Evolutionary conservation across 2,113 vertebrate species (phyloP).

Genomic region (Scolopax mira): DNA sequence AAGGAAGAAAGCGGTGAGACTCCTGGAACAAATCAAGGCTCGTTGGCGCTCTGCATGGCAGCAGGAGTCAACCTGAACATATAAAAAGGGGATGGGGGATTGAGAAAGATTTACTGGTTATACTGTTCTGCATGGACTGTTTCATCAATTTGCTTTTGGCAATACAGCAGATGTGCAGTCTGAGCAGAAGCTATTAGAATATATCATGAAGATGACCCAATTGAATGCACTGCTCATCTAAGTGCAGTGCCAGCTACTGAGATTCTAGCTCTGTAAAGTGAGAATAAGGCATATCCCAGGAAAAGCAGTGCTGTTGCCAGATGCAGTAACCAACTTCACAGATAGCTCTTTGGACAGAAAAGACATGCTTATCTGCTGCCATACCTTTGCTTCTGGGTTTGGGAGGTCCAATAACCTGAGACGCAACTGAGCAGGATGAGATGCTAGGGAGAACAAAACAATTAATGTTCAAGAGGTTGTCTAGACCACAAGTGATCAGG

Average conservation of each 20-base stretch:
- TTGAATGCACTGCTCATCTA: neutral
- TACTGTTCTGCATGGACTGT: neutral
- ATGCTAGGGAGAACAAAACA: neutral
- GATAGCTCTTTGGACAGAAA: neutral
- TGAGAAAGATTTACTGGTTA: neutral
- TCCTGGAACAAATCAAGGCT: neutral
- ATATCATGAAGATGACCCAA: neutral
- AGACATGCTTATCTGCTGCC: neutral
- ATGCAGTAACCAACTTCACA: neutral
- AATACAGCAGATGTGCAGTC: neutral
- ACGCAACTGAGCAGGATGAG: neutral
- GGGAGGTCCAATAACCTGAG: neutral
- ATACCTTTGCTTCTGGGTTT: neutral
- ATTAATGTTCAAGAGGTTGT: neutral
- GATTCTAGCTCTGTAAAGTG: neutral
- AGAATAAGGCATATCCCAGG: neutral
- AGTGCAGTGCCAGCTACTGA: neutral
- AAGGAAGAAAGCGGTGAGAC: neutral
- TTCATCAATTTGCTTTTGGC: neutral
- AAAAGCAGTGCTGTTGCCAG: neutral
- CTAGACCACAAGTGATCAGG: neutral
- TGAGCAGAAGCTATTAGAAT: neutral
- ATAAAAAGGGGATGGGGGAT: neutral
- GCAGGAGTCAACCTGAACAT: neutral
- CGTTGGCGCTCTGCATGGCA: neutral